Base-by-base conservation (phyloP, 2,888 invertebrate species). In the Melieria omissa region DNA sequence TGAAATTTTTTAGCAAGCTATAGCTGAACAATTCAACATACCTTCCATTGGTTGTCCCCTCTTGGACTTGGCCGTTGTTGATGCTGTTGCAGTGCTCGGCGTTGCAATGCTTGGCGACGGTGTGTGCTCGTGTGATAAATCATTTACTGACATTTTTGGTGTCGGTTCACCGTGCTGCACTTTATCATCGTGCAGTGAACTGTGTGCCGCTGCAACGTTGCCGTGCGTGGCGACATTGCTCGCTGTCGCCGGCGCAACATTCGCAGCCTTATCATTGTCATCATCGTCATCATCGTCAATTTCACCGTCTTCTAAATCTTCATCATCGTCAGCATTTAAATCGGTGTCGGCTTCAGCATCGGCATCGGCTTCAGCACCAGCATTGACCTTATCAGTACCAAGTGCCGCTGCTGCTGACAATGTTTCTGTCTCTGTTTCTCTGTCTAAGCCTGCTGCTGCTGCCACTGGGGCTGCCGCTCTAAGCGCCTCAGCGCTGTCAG, bases 261-360 rank as follows among this genome's bases (percentile, higher is more conserved):
- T 66, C 3, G 70, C 70, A 69, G 61, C 57, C 62, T 66, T 74
- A 81, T 85, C 52, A 78, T 83, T 74, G 52, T 83, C 82, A 79
- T 89, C 80, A 49, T 89, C 89, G 47, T 88, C 89, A 75, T 90
- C 90, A 73, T 90, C 89, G 79, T 94, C 94, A 78, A 95, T 95
- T 87, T 95, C 95, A 63, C 95, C 95, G 84, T 95, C 95, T 88
- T 96, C 95, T 77, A 95, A 89, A 84, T 95, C 95, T 82, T 92
- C 90, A 60, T 72, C 73, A 47, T 58, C 64, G 52, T 64, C 8
- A 3, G 57, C 45, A 7, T 29, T 29, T 29, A 29, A 29, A 29
- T 60, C 52, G 12, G 12, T 10, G n/a, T 44, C 8, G 7, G 49
- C 46, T 10, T 42, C 52, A 60, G 9, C 44, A 29, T 4, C 12